Evolutionary conservation across 2,797 vertebrate genomes (phyloP), one percentile per base, ranked within the genome.

Genomic region (Karalla daura): DNA sequence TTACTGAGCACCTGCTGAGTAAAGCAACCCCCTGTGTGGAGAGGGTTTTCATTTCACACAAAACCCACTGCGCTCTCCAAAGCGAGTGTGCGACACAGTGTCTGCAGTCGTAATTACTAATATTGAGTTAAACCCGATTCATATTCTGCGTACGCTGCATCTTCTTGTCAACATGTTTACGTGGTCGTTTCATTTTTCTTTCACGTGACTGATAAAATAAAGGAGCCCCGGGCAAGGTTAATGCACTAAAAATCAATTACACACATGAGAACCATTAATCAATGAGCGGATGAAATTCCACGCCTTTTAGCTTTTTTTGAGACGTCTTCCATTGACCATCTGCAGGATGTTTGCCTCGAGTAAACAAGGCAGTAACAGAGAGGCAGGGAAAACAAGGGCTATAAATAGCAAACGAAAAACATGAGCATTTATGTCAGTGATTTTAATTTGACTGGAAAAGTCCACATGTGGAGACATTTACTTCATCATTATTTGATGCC

Each of bases 401-500:
- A 47, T 35, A 11, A 70, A 50, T 28, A 60, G 6, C 5, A 9
- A 54, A n/a, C n/a, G 24, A 54, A 35, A 43, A 55, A 51, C 18
- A 32, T 32, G 28, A 74, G n/a, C 20, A 15, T 13, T 43, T 17
- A 51, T 24, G 30, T 8, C 5, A 18, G 14, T n/a, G 25, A 32
- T 43, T 65, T 65, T 24, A 39, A 65, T 45, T 12, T 14, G 7
- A 23, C 9, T 5, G 10, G 18, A 63, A 44, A 50, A 15, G 37
- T 20, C 24, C 5, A 20, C 7, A 15, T 52, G 33, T 61, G 36
- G 35, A 35, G 51, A 24, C 25, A 44, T 67, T 51, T 50, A 37
- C 28, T 23, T 63, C 50, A 53, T 51, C 8, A 15, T 68, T 64
- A 69, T 55, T 46, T 45, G 5, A 49, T 58, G 39, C 35, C 20